Percentiles rank a stretch among this genome's conserved stretches.
These are phyloP conservation scores for Hanleya hanleyi DNA, from an alignment of 2,888 invertebrate genomes.

Conservation along the genomic window DNA sequence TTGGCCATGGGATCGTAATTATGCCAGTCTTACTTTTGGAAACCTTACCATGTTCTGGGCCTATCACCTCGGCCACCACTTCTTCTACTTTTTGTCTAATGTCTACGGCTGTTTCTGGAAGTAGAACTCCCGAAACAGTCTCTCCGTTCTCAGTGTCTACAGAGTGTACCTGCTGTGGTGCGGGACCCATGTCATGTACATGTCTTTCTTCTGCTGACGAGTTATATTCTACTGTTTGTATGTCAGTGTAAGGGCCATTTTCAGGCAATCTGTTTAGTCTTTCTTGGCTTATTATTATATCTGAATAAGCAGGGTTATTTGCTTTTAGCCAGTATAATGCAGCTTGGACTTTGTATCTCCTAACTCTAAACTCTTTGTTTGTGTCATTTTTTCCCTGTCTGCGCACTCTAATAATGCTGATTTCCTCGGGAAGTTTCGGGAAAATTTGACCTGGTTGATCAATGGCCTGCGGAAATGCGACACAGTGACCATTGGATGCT, in stretches of 20 bases:
- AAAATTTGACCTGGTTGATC: slow-evolving; percentile 10
- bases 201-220: too few species aligned
- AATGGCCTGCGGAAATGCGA: slow-evolving; percentile 17
- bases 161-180: slow-evolving; percentile 21
- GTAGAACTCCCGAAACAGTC: slow-evolving; percentile 25
- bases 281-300: slow-evolving; percentile 27
- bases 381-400: slow-evolving; percentile 36
- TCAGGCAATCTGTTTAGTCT: slow-evolving; percentile 20
- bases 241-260: slow-evolving; percentile 18
- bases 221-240: slow-evolving; percentile 14
- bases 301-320: slow-evolving; percentile 35
- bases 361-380: slow-evolving; percentile 33
- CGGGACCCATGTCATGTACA: slow-evolving; percentile 27
- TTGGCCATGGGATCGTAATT: slow-evolving; percentile 35
- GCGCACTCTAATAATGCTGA: slow-evolving; percentile 27
- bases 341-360: slow-evolving; percentile 23
- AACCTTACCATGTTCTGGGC: too few species aligned
- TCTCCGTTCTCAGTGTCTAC: slow-evolving; percentile 17
- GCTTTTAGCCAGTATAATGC: too few species aligned
- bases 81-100: too few species aligned
- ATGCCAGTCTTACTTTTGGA: slow-evolving; percentile 10
- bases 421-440: too few species aligned
- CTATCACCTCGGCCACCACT: too few species aligned
- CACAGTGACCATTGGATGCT: slow-evolving; percentile 18
- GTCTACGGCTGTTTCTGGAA: too few species aligned